Evolutionary conservation across 2,113 vertebrate genomes (phyloP), one percentile per base, ranked within the genome.

Genomic region (Phylloscopus trochiloides): DNA sequence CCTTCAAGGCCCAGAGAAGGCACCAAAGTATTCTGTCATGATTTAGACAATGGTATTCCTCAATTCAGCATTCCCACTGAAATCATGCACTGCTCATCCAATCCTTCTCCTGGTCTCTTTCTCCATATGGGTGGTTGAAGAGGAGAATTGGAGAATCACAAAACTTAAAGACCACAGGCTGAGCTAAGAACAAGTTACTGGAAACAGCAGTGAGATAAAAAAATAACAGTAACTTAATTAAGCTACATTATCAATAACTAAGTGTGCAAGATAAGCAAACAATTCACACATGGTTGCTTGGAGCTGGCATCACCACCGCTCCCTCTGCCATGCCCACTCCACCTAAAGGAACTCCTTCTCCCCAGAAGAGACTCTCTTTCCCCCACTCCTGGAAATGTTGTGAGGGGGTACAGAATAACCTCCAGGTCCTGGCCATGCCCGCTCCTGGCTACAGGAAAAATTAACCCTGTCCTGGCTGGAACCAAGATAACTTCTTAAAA

Each of bases 351-450:
- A 17, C 4, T 4, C 61, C 20, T 58, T 42, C 31, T 57, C 7
- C 36, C 31, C 20, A 9, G 9, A 43, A 15, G 14, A 67, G 6
- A 12, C 2, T 28, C 45, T 16, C 11, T 58, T 50, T 50, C 7
- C 7, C 10, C 13, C 5, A 4, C 19, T 38, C 42, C 43, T 14
- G 36, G 17, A 5, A 34, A 31, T 31, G 25, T 24, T 22, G 2
- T 42, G 50, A 57, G 15, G 9, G 5, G 3, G 5, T 34, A 42
- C 7, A 74, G 42, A 74, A 57, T 2, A 85, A 75, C 24, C 51
- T 42, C 13, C 1, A 0, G 4, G 7, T 43, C 6, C 36, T 22
- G 32, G 26, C 17, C 25, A 25, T 50, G 10, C 2, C 12, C 7
- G 3, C 7, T 51, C 31, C 31, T 20, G 36, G 25, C 16, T 26